Evolutionary conservation across 2,888 invertebrate genomes (phyloP).

Genomic region (Chrysomela aeneicollis): DNA sequence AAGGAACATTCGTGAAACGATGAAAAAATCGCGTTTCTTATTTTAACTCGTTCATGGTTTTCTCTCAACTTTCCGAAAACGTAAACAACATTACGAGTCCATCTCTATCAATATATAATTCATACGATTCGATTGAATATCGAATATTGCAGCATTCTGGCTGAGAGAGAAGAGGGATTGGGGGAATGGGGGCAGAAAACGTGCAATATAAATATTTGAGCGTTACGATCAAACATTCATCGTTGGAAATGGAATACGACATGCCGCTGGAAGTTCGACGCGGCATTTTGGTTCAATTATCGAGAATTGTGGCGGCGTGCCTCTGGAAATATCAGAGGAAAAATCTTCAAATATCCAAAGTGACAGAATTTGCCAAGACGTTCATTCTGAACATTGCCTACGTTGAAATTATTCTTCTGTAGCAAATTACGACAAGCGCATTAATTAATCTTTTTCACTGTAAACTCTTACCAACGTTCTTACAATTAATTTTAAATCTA

Average conservation of each 20-base stretch:
- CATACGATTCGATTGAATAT: slow-evolving; percentile 23
- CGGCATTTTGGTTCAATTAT: slow-evolving; percentile 18
- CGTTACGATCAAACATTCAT: slow-evolving; percentile 21
- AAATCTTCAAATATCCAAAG: too few relatives aligned
- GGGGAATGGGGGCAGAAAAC: slow-evolving; percentile 13
- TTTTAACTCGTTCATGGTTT: neutral
- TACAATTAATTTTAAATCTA: too few relatives aligned
- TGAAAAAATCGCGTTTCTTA: too few relatives aligned
- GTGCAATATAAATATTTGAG: slow-evolving; percentile 23
- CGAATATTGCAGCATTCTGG: slow-evolving; percentile 9
- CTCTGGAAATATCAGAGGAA: neutral
- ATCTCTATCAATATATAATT: slow-evolving; percentile 18
- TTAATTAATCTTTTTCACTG: too few relatives aligned
- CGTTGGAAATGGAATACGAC: slow-evolving; percentile 23
- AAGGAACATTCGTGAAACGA: too few relatives aligned
- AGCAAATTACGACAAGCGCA: too few relatives aligned
- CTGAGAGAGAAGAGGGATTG: neutral
- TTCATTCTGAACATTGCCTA: too few relatives aligned
- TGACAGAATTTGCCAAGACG: too few relatives aligned
- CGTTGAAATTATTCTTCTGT: too few relatives aligned
- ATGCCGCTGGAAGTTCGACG: slow-evolving; percentile 13
- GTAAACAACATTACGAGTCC: slow-evolving; percentile 21
- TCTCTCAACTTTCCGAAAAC: neutral
- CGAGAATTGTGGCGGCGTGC: neutral
- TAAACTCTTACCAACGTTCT: too few relatives aligned